phyloP scores from a whole-genome alignment of 2,113 vertebrate genomes.

The Antechinus flavipes region DNA sequence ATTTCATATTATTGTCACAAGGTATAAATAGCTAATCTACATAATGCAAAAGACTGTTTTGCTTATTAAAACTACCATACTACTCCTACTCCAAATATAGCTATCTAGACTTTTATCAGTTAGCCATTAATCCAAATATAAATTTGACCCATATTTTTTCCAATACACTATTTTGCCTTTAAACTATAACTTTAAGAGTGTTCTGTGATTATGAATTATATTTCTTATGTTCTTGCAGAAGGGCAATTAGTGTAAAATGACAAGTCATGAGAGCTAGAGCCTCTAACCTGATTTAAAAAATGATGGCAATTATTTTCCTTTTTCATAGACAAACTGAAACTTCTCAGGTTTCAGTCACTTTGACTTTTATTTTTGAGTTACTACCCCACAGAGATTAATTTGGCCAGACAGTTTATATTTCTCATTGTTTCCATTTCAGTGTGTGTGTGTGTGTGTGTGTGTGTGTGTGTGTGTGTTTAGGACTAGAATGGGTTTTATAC shows the following conservation, averaged over 20 bases:
- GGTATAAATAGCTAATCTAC: neutral
- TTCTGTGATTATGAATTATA: neutral
- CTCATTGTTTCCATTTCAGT: neutral
- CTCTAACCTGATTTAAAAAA: neutral
- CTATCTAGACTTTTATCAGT: neutral
- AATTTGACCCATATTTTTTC: neutral
- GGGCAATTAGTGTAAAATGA: neutral
- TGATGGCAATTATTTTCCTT: neutral
- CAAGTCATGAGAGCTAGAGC: neutral
- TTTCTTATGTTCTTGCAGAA: neutral
- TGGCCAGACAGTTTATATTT: neutral
- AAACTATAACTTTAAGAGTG: neutral
- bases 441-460: neutral
- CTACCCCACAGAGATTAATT: neutral
- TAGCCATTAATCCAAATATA: neutral
- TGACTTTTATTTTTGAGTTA: neutral
- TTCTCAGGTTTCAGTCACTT: neutral
- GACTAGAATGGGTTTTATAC: neutral
- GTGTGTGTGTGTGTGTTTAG: neutral
- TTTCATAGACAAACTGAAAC: neutral
- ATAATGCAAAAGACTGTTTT: neutral
- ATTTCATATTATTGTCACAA: neutral
- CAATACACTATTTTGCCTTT: neutral
- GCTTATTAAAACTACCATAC: neutral
- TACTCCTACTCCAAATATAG: neutral